Percentiles rank a stretch among this genome's conserved stretches.
phyloP scores from a whole-genome alignment of 1,140 invertebrate species.

The Branchinecta lynchi region DNA sequence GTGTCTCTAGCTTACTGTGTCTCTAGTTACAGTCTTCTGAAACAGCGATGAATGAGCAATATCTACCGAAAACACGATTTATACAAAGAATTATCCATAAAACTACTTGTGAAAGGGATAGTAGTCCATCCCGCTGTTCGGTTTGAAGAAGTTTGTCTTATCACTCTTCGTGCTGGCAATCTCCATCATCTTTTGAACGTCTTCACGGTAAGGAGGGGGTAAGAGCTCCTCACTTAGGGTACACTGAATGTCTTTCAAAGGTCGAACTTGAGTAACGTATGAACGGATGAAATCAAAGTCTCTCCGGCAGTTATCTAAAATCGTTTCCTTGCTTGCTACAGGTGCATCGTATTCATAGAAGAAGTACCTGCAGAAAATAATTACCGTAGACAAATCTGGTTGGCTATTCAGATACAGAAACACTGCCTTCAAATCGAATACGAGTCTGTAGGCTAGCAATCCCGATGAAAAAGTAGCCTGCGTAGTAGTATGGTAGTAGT shows the following conservation, averaged over 20 bases:
- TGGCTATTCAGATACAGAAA: no score
- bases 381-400: neutral
- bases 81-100: neutral
- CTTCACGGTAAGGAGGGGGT: neutral
- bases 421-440: no score
- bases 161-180: neutral
- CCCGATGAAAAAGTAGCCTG: no score
- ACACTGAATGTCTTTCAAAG: neutral
- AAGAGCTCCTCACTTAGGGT: neutral
- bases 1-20: no score
- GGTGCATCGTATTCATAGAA: conserved; percentile 7
- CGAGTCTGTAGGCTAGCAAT: no score
- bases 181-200: neutral
- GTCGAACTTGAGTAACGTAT: neutral
- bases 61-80: no score
- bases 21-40: no score
- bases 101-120: neutral
- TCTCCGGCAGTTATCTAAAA: neutral
- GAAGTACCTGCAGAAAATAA: neutral
- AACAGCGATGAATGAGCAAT: no score
- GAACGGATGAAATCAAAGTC: neutral
- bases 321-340: neutral
- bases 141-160: neutral
- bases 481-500: no score
- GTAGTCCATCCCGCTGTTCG: conserved; percentile 1